Evolutionary conservation across 2,888 invertebrate species (phyloP), one percentile per base, ranked within the genome.

Genomic region (Lymantria dispar): DNA sequence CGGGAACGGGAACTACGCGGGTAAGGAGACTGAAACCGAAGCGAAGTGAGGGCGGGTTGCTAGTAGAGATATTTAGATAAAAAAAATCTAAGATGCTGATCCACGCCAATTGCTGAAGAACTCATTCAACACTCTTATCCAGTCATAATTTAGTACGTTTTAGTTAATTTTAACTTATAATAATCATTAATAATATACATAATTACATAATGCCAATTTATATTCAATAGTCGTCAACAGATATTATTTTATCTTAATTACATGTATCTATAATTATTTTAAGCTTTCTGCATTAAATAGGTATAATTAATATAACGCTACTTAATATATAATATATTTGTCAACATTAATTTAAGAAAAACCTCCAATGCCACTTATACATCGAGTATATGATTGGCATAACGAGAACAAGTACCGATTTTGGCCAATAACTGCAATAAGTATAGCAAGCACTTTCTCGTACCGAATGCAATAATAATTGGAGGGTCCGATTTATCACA

Each of bases 401-500:
- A 88, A 88, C 82, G 81, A 85, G 87, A 83, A 74, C 85, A 83
- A 78, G 79, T 75, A 80, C 84, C 78, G 86, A 88, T 87, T 86
- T 88, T 87, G 87, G 87, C 78, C 86, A 87, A 85, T 89, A 88
- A 89, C 84, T 85, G 80, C 79, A 76, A 76, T 87, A 88, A 87
- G 86, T 87, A 85, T 82, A 82, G 83, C 78, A 74, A 86, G 82
- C 80, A 85, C 85, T 84, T 87, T 87, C 85, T 80, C 81, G 82
- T 78, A 83, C 87, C 81, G 84, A 89, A 88, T 88, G 85, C 83
- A 82, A 87, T 85, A 86, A 89, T 91, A 89, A 90, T 89, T 89
- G 87, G 87, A 76, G 87, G 88, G 86, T 86, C 80, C 87, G 86
- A 87, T 88, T 90, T 88, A 89, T 89, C 90, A 90, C 88, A 85